Conservation (phyloP, 1,140 invertebrate genomes). For the Acyrthosiphon pisum region DNA sequence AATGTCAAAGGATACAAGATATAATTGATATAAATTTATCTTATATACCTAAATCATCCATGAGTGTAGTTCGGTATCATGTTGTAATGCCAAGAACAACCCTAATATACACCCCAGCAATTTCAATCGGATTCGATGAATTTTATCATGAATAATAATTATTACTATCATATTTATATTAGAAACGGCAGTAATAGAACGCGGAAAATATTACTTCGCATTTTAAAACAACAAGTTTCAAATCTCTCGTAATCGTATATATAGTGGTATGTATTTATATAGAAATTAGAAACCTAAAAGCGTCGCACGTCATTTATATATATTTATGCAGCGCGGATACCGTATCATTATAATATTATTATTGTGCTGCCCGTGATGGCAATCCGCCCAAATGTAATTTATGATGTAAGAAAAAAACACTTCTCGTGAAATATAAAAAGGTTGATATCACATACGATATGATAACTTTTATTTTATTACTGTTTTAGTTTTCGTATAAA, state of each 20-base stretch:
- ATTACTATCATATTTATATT: not conserved
- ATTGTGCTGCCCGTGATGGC: not conserved
- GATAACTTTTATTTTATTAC: constrained; percentile 19
- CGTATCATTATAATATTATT: not conserved
- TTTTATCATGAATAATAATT: not conserved
- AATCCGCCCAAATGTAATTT: constrained; percentile 8
- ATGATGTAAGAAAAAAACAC: not conserved
- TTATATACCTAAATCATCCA: too few relatives aligned
- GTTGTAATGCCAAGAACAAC: not conserved
- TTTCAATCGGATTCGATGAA: not conserved
- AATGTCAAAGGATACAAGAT: not conserved
- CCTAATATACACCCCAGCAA: not conserved
- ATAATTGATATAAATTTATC: not conserved
- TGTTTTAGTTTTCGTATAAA: not conserved
- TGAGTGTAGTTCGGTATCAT: not conserved
- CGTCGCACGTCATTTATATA: not conserved
- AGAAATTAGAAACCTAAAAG: constrained; percentile 3
- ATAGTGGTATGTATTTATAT: not conserved
- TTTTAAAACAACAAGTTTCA: not conserved
- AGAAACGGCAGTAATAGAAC: not conserved
- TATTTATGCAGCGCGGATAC: not conserved
- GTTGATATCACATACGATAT: not conserved
- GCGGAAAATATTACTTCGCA: not conserved
- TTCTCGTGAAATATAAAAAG: not conserved
- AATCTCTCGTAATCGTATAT: not conserved